Evolutionary conservation across 2,888 invertebrate species (phyloP).

Genomic region (Drosophila mettleri): DNA sequence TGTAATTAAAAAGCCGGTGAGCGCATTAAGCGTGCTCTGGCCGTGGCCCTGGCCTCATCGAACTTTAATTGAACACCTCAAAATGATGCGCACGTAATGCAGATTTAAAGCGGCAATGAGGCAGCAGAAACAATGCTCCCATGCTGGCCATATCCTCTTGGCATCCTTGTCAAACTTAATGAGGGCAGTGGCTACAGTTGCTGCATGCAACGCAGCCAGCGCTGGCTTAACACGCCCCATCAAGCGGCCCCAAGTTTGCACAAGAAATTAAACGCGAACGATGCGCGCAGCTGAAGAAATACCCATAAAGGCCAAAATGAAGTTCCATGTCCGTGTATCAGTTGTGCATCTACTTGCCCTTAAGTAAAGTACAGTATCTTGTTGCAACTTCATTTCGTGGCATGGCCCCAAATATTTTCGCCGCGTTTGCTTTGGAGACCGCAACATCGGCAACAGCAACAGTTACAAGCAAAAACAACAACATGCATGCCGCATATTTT

Average conservation of each 20-base stretch:
- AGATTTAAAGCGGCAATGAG: slow-evolving; percentile 68
- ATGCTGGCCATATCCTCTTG: slow-evolving; percentile 47
- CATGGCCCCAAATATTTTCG: slow-evolving; percentile 77
- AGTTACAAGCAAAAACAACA: slow-evolving; percentile 33
- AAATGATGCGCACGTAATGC: slow-evolving; percentile 81
- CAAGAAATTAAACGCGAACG: slow-evolving; percentile 72
- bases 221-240: slow-evolving; percentile 57
- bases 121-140: slow-evolving; percentile 40
- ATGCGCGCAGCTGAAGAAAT: slow-evolving; percentile 43
- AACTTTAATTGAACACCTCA: slow-evolving; percentile 78
- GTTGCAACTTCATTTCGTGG: slow-evolving; percentile 80
- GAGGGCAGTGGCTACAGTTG: slow-evolving; percentile 57
- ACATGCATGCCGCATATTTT: slow-evolving; percentile 78
- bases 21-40: slow-evolving; percentile 43
- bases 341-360: slow-evolving; percentile 81
- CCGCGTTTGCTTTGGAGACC: slow-evolving; percentile 59
- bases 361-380: slow-evolving; percentile 82
- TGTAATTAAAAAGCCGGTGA: slow-evolving; percentile 53
- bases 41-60: slow-evolving; percentile 21
- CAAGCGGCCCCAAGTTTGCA: slow-evolving; percentile 72
- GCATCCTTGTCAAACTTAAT: slow-evolving; percentile 63
- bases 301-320: slow-evolving; percentile 64
- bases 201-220: slow-evolving; percentile 48
- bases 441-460: slow-evolving; percentile 39
- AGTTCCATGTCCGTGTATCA: slow-evolving; percentile 71